phyloP scores from a whole-genome alignment of 2,797 vertebrate species.

The Silurus aristotelis region DNA sequence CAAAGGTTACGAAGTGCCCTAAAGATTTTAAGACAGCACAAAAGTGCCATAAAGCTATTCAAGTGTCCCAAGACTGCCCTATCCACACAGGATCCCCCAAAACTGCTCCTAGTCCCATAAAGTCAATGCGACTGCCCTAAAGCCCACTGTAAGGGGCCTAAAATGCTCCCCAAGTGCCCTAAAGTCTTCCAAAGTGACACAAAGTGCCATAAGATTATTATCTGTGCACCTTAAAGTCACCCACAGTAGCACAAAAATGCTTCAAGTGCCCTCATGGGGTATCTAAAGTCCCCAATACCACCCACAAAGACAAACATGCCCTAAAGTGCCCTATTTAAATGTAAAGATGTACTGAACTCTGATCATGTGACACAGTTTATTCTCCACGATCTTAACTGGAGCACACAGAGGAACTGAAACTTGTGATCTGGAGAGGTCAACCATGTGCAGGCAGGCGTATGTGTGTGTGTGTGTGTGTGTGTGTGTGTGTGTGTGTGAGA shows the following conservation, averaged over 20 bases:
- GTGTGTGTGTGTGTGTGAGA: neutral
- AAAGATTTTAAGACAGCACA: neutral
- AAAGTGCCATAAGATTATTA: neutral
- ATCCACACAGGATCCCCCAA: neutral
- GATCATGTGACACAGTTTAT: neutral
- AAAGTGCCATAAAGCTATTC: neutral
- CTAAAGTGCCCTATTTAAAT: neutral
- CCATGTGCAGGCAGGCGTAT: neutral
- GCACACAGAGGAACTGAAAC: slow-evolving; percentile 12
- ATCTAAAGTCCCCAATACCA: neutral
- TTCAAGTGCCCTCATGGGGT: neutral
- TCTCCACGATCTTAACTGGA: neutral
- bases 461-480: neutral
- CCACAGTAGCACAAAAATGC: neutral
- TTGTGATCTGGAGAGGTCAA: neutral
- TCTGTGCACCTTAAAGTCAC: neutral
- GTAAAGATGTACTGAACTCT: neutral
- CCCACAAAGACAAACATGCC: no score
- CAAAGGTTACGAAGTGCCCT: neutral
- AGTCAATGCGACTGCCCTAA: neutral
- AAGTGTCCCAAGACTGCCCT: no score
- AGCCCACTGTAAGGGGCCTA: neutral
- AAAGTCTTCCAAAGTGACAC: neutral
- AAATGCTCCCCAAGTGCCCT: neutral
- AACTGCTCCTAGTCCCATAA: neutral